Evolutionary conservation across 2,113 vertebrate species (phyloP), one percentile per base, ranked within the genome.

Genomic region (Seriola rivoliana): DNA sequence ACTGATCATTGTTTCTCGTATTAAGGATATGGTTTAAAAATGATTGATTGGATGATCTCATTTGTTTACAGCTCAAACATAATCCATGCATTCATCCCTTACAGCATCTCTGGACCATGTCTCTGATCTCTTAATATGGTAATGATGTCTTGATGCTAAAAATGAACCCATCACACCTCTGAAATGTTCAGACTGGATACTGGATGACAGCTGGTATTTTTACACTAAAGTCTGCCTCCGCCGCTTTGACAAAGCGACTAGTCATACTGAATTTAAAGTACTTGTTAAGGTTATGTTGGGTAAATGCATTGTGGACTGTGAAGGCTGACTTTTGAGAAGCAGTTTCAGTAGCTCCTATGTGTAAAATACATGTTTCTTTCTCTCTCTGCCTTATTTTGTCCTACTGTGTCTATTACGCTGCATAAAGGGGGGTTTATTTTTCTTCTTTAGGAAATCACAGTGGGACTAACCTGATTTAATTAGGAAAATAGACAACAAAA

Each of bases 391-490:
- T 58, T 40, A 29, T 63, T 50, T 64, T 13, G 29, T 69, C 57
- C 40, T 36, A 29, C 71, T 36, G 60, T 21, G 25, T 66, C 74
- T 62, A 55, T 63, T 69, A 59, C 19, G n/a, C 19, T 23, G 25
- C 10, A 63, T 71, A 38, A 76, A 19, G 13, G 66, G 29, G 13
- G 17, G 14, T 59, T 76, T 72, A 60, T 64, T 65, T 29, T 46
- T 66, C 52, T 71, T 73, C 34, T 50, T 68, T 68, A 8, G 75
- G 8, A 44, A 50, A 34, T 63, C 40, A 63, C 66, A 67, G 29
- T 63, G 58, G 48, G 66, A 69, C 36, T 59, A 64, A 70, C 34
- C 23, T 58, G 59, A 70, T 82, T 70, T 46, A 79, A 55, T 70
- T 3, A 19, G 50, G 11, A 70, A 48, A 21, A 46, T 13, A 68